A percentile compares a stretch with the other conserved stretches of the same genome.
phyloP scores from a whole-genome alignment of 2,113 vertebrate genomes.

The Pangasianodon gigas region DNA sequence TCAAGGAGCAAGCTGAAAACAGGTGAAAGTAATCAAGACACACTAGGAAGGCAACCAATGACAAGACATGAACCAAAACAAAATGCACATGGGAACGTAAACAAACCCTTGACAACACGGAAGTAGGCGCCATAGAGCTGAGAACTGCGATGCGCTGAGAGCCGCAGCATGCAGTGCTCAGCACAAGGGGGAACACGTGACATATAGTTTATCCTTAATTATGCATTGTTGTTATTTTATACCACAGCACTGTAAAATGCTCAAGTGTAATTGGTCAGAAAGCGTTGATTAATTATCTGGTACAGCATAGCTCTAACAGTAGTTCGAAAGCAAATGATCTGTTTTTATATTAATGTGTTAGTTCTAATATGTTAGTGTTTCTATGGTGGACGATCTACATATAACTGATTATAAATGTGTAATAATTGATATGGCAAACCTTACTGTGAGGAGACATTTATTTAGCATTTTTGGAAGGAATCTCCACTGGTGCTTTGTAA shows the following conservation, averaged over 20 bases:
- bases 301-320: background rate
- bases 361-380: no score
- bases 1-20: background rate
- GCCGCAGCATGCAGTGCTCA: background rate
- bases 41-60: background rate
- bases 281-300: background rate
- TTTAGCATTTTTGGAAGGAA: background rate
- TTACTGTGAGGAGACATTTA: no score
- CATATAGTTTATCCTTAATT: background rate
- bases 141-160: background rate
- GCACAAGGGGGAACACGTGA: background rate
- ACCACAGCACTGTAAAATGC: background rate
- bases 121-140: background rate
- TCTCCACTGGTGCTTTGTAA: background rate
- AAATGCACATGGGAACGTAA: background rate
- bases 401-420: background rate
- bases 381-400: no score
- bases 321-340: no score
- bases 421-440: background rate
- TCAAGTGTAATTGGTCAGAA: background rate
- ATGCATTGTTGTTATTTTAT: background rate
- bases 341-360: no score
- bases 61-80: background rate
- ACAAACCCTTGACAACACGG: background rate
- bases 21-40: background rate